Conservation (phyloP, 2,113 vertebrate genomes). For the Lepisosteus osseus region DNA sequence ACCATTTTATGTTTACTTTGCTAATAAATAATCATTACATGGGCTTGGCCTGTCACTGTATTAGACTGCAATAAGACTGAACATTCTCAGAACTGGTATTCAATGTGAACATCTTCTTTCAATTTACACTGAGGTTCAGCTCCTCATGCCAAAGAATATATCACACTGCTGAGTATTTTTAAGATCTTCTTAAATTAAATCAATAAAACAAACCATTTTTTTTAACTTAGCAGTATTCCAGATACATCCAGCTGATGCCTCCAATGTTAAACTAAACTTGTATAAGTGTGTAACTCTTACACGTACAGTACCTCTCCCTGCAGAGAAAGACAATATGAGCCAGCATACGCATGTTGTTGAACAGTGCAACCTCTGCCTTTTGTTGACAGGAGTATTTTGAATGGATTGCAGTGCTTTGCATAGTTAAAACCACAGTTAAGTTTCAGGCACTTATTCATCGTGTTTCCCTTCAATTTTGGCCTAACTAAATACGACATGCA, state of each 20-base stretch:
- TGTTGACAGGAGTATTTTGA: neutral
- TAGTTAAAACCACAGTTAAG: neutral
- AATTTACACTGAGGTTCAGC: constrained; percentile 8
- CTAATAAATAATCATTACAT: constrained; percentile 3
- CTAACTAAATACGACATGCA: constrained; percentile 3
- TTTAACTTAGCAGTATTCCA: constrained; percentile 8
- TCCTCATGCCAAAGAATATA: constrained; percentile 4
- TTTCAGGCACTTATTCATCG: neutral
- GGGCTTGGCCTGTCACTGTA: constrained; percentile 1
- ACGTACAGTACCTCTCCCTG: too few relatives aligned
- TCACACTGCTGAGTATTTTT: neutral
- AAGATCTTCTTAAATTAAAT: neutral
- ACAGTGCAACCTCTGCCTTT: too few relatives aligned
- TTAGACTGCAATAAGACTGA: constrained; percentile 4
- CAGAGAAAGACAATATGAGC: too few relatives aligned
- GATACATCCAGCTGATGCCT: neutral
- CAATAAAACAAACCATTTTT: constrained; percentile 6
- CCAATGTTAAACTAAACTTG: neutral
- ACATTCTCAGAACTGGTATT: neutral
- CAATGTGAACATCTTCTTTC: constrained; percentile 3
- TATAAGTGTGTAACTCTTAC: neutral
- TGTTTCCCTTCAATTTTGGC: neutral
- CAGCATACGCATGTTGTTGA: too few relatives aligned
- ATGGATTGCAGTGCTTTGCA: neutral
- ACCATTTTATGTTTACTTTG: neutral